phyloP scores from a whole-genome alignment of 2,797 vertebrate species.

The Xenops minutus region DNA sequence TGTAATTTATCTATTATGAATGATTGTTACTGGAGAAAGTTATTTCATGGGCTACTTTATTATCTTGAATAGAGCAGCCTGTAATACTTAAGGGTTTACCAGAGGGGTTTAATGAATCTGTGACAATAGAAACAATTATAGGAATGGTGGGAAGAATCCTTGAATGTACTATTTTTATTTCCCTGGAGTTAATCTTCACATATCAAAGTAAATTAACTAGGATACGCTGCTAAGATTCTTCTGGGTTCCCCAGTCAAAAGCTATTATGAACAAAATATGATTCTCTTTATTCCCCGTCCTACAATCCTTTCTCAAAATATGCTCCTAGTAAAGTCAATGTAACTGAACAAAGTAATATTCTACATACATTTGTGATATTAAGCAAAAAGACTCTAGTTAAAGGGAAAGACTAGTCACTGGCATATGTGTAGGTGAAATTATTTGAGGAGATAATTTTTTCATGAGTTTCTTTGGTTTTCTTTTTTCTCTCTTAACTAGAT shows the following conservation, averaged over 20 bases:
- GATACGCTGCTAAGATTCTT: constrained; percentile 24
- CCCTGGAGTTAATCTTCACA: constrained; percentile 50
- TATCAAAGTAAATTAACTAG: constrained; percentile 64
- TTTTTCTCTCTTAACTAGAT: background rate
- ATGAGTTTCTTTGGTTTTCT: background rate
- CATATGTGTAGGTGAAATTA: background rate
- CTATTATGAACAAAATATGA: constrained; percentile 40
- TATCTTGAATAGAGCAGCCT: background rate
- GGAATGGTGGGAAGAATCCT: background rate
- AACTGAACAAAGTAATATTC: background rate
- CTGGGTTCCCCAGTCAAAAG: constrained; percentile 48
- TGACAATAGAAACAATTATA: constrained; percentile 61
- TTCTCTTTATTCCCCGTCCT: constrained; percentile 9
- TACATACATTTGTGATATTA: background rate
- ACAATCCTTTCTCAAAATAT: background rate
- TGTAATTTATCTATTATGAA: constrained; percentile 15
- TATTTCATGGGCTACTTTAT: constrained; percentile 35
- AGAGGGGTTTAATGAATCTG: constrained; percentile 21
- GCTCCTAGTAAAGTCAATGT: background rate
- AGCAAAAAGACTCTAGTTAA: background rate
- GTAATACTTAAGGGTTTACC: background rate
- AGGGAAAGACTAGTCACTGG: background rate
- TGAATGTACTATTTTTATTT: constrained; percentile 66
- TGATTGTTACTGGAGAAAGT: constrained; percentile 4
- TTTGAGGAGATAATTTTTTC: background rate